phyloP scores from a whole-genome alignment of 2,113 vertebrate genomes.

The Microcebus murinus region DNA sequence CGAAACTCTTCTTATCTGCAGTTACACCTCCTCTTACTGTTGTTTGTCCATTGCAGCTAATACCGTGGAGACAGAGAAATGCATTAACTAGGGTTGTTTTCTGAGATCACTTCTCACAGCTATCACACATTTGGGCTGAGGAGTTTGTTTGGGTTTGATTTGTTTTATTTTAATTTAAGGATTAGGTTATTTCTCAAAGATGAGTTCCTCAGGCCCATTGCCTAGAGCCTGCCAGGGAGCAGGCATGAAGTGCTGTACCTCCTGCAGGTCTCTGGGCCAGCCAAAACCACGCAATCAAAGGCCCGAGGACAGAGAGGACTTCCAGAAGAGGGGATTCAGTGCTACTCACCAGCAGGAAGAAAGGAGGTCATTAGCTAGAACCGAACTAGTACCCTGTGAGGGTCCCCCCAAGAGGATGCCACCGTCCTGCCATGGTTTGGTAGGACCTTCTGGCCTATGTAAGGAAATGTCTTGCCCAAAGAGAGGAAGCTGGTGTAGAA shows the following conservation, averaged over 20 bases:
- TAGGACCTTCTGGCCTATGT: neutral
- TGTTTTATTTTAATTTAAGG: neutral
- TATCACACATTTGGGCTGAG: neutral
- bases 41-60: neutral
- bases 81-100: neutral
- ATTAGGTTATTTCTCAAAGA: neutral
- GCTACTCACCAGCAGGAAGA: neutral
- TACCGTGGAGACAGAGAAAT: neutral
- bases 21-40: neutral
- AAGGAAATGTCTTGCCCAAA: neutral
- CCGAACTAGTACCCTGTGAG: neutral
- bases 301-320: neutral
- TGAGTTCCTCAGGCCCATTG: neutral
- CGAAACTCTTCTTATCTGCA: neutral
- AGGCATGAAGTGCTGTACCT: neutral
- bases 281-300: fast-evolving
- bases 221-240: neutral
- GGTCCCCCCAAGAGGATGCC: neutral
- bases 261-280: neutral
- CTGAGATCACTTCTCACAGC: neutral
- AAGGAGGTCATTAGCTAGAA: neutral
- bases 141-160: neutral
- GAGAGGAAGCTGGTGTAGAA: neutral
- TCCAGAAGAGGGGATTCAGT: neutral
- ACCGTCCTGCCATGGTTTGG: neutral